These are phyloP conservation scores for Nannoperca obscura DNA, from an alignment of 2,797 vertebrate species.

Conservation along the genomic window DNA sequence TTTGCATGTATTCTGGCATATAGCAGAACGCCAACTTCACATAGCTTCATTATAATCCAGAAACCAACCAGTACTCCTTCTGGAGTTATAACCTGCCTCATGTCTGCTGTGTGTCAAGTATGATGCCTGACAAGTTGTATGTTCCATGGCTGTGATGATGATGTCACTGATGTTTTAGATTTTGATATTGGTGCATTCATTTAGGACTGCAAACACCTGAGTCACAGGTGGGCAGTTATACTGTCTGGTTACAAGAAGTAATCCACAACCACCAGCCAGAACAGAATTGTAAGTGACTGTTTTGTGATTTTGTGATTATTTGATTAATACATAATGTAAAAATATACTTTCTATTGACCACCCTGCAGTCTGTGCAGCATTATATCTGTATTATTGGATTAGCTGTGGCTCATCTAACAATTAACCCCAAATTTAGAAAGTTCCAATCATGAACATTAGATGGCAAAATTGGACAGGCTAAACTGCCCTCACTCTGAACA, in stretches of 20 bases:
- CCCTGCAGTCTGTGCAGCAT: not conserved
- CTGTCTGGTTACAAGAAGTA: not conserved
- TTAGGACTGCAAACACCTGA: too few species aligned
- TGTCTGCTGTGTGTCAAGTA: too few species aligned
- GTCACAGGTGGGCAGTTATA: too few species aligned
- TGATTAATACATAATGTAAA: too few species aligned
- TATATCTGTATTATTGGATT: not conserved
- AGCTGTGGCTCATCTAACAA: constrained; percentile 6
- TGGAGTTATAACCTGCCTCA: not conserved
- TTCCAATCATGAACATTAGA: constrained; percentile 30
- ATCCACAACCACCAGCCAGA: too few species aligned
- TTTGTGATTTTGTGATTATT: too few species aligned
- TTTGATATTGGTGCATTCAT: too few species aligned
- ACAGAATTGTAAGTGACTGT: too few species aligned
- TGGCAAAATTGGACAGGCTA: constrained; percentile 13
- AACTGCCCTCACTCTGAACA: constrained; percentile 1
- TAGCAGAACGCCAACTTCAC: not conserved
- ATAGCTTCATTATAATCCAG: not conserved
- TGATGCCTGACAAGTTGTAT: too few species aligned
- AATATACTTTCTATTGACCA: not conserved
- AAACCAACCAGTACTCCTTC: not conserved
- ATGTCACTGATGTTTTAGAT: too few species aligned
- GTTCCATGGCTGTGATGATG: too few species aligned
- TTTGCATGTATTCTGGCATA: not conserved
- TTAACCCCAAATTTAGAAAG: not conserved